These are phyloP conservation scores for human DNA, from an alignment of 2,113 vertebrate species.

Conservation along the genomic window GRCh38 chr7:36740501-36741000, in stretches of 20 bases:
- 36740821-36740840: neutral
- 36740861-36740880: neutral
- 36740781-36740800: neutral
- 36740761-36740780: neutral
- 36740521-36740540: neutral
- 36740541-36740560: neutral
- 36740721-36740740: neutral
- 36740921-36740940: constrained; percentile 28
- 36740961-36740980: neutral
- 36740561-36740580: neutral
- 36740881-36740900: constrained; percentile 7
- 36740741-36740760: neutral
- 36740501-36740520: neutral
- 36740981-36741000: neutral
- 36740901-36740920: constrained; percentile 21
- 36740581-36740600: neutral
- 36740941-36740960: neutral
- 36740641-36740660: neutral
- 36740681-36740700: neutral
- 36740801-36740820: neutral
- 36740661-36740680: neutral
- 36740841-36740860: neutral
- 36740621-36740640: neutral
- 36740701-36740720: neutral
- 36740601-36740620: neutral